Evolutionary conservation across 1,140 invertebrate genomes (phyloP).

Genomic region (Microplitis mediator): DNA sequence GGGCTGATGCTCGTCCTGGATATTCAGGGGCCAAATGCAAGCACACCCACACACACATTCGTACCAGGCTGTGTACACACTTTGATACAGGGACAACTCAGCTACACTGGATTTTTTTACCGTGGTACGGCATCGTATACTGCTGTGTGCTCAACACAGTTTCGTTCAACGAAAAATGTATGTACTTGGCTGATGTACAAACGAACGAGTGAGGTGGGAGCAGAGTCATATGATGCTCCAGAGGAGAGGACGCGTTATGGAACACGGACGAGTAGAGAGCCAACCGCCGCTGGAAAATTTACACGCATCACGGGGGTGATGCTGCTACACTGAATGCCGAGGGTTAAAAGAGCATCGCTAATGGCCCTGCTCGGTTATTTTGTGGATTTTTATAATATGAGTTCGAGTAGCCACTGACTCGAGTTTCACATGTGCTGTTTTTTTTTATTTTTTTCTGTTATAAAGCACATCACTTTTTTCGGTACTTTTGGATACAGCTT

Average conservation of each 20-base stretch:
- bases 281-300: slow-evolving; percentile 62
- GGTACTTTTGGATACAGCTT: background rate
- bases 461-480: slow-evolving; percentile 5
- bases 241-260: background rate
- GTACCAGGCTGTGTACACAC: background rate
- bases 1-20: slow-evolving; percentile 2
- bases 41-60: background rate
- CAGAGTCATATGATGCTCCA: background rate
- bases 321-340: slow-evolving; percentile 49
- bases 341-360: slow-evolving; percentile 64
- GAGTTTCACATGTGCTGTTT: slow-evolving; percentile 1
- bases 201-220: slow-evolving; percentile 9
- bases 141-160: slow-evolving; percentile 20
- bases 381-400: slow-evolving; percentile 64
- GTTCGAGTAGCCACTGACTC: slow-evolving; percentile 26
- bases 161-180: slow-evolving; percentile 61
- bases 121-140: slow-evolving; percentile 17
- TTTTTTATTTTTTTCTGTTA: background rate
- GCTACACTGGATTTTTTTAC: background rate
- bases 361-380: slow-evolving; percentile 63
- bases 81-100: too few relatives aligned
- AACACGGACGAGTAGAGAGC: slow-evolving; percentile 33
- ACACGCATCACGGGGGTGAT: slow-evolving; percentile 59
- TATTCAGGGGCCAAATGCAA: background rate
- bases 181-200: slow-evolving; percentile 22